A percentile compares a stretch with the other conserved stretches of the same genome.
phyloP scores from a whole-genome alignment of 2,888 invertebrate species.

The Vanessa cardui region DNA sequence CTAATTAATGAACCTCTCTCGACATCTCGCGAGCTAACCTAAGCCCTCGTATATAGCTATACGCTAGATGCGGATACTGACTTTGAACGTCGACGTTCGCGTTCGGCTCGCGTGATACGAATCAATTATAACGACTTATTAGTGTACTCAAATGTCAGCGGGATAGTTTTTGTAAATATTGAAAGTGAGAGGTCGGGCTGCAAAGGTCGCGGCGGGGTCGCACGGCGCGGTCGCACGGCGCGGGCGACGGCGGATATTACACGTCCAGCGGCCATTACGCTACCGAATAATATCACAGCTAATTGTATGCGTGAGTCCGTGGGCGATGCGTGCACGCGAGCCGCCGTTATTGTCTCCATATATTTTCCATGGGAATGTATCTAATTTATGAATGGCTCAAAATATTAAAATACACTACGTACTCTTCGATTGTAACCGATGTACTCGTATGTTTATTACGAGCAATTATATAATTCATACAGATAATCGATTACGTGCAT shows the following conservation, averaged over 20 bases:
- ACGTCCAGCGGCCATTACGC: slow-evolving; percentile 17
- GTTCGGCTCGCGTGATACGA: slow-evolving; percentile 21
- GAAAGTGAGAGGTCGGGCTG: slow-evolving; percentile 18
- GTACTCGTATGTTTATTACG: too few species aligned
- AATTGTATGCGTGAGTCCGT: slow-evolving; percentile 24
- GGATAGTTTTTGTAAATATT: slow-evolving; percentile 15
- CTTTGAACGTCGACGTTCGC: not conserved
- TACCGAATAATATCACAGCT: slow-evolving; percentile 24
- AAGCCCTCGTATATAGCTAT: not conserved
- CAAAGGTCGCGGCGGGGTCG: slow-evolving; percentile 24
- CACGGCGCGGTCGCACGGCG: slow-evolving; percentile 18
- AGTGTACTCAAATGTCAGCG: slow-evolving; percentile 16
- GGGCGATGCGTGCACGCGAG: slow-evolving; percentile 20
- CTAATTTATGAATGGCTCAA: not conserved
- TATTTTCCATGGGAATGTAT: slow-evolving; percentile 15
- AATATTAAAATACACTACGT: too few species aligned
- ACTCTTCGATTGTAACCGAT: too few species aligned
- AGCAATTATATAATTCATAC: too few species aligned
- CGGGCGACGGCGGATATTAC: slow-evolving; percentile 14
- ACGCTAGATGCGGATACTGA: not conserved
- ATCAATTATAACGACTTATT: slow-evolving; percentile 13
- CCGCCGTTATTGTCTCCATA: slow-evolving; percentile 11
- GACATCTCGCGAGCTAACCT: slow-evolving; percentile 15
- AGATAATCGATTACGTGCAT: too few species aligned
- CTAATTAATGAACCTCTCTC: slow-evolving; percentile 33